A percentile compares a stretch with the other conserved stretches of the same genome.
Evolutionary conservation across 2,113 vertebrate genomes (phyloP).

Genomic region (Aegithalos caudatus): DNA sequence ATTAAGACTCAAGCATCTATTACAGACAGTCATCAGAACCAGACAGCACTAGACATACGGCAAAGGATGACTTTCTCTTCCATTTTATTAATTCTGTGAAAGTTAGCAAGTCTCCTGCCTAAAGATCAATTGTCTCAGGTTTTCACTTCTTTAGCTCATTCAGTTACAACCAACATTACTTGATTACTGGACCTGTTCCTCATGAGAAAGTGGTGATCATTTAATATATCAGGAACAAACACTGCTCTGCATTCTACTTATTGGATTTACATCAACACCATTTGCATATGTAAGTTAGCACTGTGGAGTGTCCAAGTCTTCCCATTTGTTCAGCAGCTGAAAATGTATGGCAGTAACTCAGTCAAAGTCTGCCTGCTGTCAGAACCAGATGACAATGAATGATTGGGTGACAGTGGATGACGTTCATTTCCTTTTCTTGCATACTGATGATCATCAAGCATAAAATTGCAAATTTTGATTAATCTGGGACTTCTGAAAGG

Average conservation of each 20-base stretch:
- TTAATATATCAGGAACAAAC: neutral
- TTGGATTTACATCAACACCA: neutral
- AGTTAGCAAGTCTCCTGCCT: neutral
- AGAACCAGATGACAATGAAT: conserved; percentile 3
- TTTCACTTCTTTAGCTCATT: neutral
- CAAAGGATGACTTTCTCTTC: neutral
- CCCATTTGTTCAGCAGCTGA: neutral
- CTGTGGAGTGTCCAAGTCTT: neutral
- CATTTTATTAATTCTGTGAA: neutral
- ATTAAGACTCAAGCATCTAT: neutral
- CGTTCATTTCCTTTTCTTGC: neutral
- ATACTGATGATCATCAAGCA: neutral
- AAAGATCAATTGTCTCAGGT: neutral
- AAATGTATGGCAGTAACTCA: neutral
- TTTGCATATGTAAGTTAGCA: neutral
- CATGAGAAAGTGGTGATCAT: neutral
- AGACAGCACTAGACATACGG: neutral
- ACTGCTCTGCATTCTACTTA: neutral
- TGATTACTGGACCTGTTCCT: neutral
- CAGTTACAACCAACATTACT: neutral
- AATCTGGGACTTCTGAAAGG: neutral
- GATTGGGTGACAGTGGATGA: neutral
- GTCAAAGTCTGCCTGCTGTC: neutral
- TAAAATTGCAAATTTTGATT: neutral
- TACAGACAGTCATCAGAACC: neutral